A percentile compares a stretch with the other conserved stretches of the same genome.
These are phyloP conservation scores for Xenopus laevis DNA, from an alignment of 2,113 vertebrate species.

Conservation along the genomic window DNA sequence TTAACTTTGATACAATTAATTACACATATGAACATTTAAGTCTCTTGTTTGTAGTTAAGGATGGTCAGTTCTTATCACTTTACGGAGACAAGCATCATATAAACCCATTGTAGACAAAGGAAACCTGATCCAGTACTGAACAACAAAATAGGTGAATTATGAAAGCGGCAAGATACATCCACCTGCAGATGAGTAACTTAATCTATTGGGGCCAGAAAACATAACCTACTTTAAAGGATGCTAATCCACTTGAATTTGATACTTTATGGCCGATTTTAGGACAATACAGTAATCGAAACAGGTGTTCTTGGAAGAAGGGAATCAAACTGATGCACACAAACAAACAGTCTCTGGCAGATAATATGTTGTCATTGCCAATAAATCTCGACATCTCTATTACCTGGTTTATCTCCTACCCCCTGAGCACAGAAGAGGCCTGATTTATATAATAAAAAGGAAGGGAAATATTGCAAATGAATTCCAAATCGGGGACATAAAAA, in stretches of 20 bases:
- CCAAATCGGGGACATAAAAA: no score
- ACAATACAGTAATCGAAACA: no score
- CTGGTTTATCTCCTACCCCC: no score
- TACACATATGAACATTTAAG: background rate
- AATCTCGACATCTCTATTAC: no score
- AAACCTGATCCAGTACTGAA: constrained; percentile 47
- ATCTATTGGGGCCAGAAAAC: constrained; percentile 48
- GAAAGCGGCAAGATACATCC: constrained; percentile 48
- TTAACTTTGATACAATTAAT: no score
- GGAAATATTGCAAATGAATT: no score
- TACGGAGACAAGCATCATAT: constrained; percentile 32
- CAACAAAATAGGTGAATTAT: constrained; percentile 41
- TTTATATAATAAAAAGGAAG: no score
- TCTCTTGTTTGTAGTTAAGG: background rate
- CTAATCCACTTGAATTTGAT: background rate
- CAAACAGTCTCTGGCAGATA: no score
- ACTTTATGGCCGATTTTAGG: background rate
- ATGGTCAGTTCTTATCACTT: background rate
- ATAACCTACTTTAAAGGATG: constrained; percentile 56
- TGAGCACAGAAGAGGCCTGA: no score
- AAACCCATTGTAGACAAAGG: background rate
- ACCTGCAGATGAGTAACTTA: constrained; percentile 47
- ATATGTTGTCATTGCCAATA: no score
- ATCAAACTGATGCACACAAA: no score
- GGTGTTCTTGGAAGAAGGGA: no score